These are phyloP conservation scores for Valencia hispanica DNA, from an alignment of 2,797 vertebrate genomes.

Conservation along the genomic window DNA sequence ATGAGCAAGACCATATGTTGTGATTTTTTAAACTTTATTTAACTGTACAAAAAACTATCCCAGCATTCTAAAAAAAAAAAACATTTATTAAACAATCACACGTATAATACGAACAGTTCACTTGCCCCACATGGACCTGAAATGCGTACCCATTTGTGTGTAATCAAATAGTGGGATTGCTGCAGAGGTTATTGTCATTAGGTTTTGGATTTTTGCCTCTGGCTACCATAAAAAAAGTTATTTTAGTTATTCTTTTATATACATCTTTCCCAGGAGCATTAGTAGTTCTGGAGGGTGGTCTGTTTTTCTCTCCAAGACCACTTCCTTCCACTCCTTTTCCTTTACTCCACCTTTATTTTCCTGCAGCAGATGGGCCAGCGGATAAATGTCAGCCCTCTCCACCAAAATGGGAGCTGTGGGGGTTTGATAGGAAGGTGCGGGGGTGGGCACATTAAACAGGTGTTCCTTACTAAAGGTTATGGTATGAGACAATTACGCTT, in stretches of 20 bases:
- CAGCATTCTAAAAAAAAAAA: no score
- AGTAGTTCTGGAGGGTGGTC: neutral
- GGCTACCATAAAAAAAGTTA: neutral
- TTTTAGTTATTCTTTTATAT: neutral
- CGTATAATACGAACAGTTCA: no score
- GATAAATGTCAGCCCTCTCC: conserved; percentile 19
- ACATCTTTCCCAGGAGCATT: neutral
- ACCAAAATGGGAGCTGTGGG: neutral
- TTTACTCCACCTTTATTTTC: conserved; percentile 22
- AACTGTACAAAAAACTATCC: no score
- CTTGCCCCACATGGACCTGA: no score
- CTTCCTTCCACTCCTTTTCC: conserved; percentile 6
- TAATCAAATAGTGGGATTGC: no score
- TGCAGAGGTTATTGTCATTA: no score
- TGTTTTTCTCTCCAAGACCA: neutral
- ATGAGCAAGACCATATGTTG: no score
- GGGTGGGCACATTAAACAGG: conserved; percentile 54
- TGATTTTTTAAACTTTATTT: no score
- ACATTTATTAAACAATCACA: no score
- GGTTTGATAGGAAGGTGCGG: conserved; percentile 1
- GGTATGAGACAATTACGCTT: conserved; percentile 70
- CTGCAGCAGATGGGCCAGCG: neutral
- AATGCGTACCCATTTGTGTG: no score
- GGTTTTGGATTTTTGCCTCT: no score
- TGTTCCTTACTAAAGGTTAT: conserved; percentile 72